Evolutionary conservation across 2,797 vertebrate genomes (phyloP).

Genomic region (Valencia hispanica): DNA sequence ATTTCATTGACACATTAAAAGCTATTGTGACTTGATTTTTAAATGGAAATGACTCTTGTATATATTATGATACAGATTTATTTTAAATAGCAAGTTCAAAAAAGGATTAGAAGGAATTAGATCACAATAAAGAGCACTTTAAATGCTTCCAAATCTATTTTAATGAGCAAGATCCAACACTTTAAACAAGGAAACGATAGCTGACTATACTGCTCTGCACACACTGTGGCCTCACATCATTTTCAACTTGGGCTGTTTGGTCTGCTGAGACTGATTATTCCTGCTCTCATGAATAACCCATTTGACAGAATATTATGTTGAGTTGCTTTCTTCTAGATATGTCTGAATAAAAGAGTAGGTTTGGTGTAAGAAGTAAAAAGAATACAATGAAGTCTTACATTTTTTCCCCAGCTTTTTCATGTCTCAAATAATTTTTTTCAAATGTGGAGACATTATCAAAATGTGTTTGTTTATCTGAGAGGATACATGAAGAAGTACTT

Average conservation of each 20-base stretch:
- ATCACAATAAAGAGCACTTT: slow-evolving; percentile 44
- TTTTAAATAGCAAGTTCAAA: slow-evolving; percentile 30
- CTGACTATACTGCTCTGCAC: slow-evolving; percentile 16
- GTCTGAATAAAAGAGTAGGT: neutral
- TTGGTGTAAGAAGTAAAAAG: slow-evolving; percentile 11
- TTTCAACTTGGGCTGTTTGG: slow-evolving; percentile 47
- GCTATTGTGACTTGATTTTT: slow-evolving; percentile 17
- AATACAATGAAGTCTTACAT: neutral
- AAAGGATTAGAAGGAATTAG: slow-evolving; percentile 62
- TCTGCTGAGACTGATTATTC: slow-evolving; percentile 39
- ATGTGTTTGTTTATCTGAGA: neutral
- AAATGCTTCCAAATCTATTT: slow-evolving; percentile 45
- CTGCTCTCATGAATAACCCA: slow-evolving; percentile 46
- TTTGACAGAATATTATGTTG: slow-evolving; percentile 32
- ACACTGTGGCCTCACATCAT: slow-evolving; percentile 32
- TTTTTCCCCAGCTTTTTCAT: neutral
- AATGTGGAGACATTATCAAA: neutral
- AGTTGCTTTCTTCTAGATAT: slow-evolving; percentile 13
- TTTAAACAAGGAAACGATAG: slow-evolving; percentile 16
- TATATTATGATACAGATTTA: slow-evolving; percentile 17
- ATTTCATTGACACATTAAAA: slow-evolving; percentile 26
- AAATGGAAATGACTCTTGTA: slow-evolving; percentile 19
- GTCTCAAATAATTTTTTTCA: neutral
- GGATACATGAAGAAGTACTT: neutral
- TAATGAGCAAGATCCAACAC: slow-evolving; percentile 27